phyloP scores from a whole-genome alignment of 2,113 vertebrate genomes.

The Eurypyga helias region DNA sequence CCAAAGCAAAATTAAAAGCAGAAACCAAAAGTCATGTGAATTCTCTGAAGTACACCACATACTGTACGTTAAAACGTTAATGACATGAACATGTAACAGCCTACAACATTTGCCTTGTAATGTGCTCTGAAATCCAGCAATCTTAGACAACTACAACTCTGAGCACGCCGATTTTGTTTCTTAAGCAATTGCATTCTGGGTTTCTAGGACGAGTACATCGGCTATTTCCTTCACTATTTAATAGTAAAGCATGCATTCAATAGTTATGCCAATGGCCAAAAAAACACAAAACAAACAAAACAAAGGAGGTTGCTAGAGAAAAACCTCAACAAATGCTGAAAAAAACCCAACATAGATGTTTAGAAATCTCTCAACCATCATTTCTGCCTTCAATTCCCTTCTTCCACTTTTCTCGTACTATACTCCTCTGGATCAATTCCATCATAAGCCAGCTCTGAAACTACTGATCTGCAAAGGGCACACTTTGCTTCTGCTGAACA shows the following conservation, averaged over 20 bases:
- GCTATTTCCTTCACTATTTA: background rate
- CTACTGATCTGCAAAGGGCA: background rate
- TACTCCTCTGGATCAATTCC: background rate
- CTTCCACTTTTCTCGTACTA: background rate
- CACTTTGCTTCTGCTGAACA: background rate
- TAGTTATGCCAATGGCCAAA: background rate
- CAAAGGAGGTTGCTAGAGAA: background rate
- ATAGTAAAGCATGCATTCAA: background rate
- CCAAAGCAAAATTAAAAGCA: background rate
- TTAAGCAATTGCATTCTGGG: background rate
- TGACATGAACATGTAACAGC: background rate
- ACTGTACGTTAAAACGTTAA: background rate
- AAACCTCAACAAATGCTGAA: background rate
- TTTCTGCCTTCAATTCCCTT: background rate
- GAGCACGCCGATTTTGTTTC: background rate
- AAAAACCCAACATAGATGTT: background rate
- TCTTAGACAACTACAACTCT: background rate
- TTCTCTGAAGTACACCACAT: background rate
- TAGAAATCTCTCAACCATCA: background rate
- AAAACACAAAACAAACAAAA: background rate
- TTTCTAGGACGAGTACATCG: background rate
- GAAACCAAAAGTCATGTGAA: background rate
- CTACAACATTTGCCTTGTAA: background rate
- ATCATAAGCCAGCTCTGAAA: background rate
- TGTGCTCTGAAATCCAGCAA: background rate